These are phyloP conservation scores for Thalassarche chlororhynchos DNA, from an alignment of 2,113 vertebrate species.

Conservation along the genomic window DNA sequence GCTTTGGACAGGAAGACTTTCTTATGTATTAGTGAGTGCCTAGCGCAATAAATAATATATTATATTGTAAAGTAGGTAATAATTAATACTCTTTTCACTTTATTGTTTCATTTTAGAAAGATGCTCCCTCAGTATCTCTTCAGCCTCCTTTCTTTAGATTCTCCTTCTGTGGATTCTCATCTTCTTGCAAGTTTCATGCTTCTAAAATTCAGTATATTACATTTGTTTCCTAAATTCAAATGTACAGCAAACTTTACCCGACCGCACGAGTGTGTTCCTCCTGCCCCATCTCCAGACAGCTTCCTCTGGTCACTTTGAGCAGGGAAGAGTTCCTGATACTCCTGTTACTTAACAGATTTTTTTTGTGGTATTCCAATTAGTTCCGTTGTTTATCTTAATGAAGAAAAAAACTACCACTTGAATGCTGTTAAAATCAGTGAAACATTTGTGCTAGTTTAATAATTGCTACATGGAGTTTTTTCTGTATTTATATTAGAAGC, in stretches of 20 bases:
- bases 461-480: not conserved
- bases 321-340: not conserved
- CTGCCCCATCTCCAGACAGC: not conserved
- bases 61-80: not conserved
- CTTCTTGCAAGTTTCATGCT: not conserved
- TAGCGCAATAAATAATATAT: not conserved
- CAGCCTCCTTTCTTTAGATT: not conserved
- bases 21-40: not conserved
- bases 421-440: not conserved
- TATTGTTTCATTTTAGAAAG: not conserved
- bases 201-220: not conserved
- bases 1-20: not conserved
- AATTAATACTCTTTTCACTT: not conserved
- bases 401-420: not conserved
- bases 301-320: not conserved
- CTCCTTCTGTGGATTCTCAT: not conserved
- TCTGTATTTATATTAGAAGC: not conserved
- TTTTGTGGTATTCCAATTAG: not conserved
- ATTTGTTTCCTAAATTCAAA: not conserved
- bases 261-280: not conserved
- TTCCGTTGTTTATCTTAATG: conserved; percentile 12
- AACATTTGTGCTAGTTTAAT: not conserved
- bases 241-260: not conserved
- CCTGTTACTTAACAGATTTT: not conserved
- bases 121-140: not conserved